Base-by-base conservation (phyloP, 2,888 invertebrate species). In the Mystacides longicornis region DNA sequence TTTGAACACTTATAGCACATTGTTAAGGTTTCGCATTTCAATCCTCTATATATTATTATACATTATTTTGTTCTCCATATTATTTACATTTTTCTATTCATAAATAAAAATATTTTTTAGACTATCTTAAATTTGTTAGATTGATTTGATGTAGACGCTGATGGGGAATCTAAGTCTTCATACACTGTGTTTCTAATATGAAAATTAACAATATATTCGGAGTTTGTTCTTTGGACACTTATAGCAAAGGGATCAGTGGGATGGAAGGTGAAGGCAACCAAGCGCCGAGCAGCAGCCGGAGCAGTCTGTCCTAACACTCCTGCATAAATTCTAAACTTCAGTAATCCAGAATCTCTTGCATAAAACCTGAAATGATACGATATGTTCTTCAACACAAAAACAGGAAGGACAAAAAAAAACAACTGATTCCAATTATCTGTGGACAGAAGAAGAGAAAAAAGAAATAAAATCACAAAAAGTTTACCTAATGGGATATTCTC, bases 161-260 rank as follows among this genome's bases (percentile, higher is more conserved):
- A n/a, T n/a, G n/a, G n/a, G n/a, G n/a, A n/a, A 37, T 16, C 16
- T 3, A 37, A 14, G 14, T 37, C 37, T 14, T 14, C 49, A 19
- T 55, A 59, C n/a, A 61, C 68, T 48, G 72, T 67, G 64, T 89
- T 86, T 66, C 93, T 80, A 54, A 97, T 82, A 68, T 97, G 97
- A 71, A 97, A 92, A 75, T 96, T 96, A 49, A 95, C 93, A 57
- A 93, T 88, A 69, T 96, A 97, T 67, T 93, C 93, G 1, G 90
- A 83, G 72, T 93, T 90, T 9, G 93, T 90, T 64, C 95, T 80
- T 69, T 97, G 96, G 7, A 96, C 92, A 66, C 94, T 95, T 62
- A 97, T 93, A 7, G 93, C 90, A 72, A 97, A 93, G 0, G 97
- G 97, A 73, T 97, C 95, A 14, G 86, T 89, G 0, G 97, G 97